These are phyloP conservation scores for Pelobates cultripes DNA, from an alignment of 2,797 vertebrate species.

Conservation along the genomic window DNA sequence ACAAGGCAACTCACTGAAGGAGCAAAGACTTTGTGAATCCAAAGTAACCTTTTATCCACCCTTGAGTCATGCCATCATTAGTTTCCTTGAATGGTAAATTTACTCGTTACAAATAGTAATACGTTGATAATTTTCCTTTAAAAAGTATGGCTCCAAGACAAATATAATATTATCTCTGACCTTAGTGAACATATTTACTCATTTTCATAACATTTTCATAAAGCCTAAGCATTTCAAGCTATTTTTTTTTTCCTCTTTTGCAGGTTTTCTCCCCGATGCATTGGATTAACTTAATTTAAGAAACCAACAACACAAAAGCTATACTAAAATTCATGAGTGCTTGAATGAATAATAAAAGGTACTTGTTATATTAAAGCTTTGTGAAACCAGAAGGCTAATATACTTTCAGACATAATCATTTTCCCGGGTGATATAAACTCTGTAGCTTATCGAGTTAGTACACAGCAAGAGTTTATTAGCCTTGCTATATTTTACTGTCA, in stretches of 20 bases:
- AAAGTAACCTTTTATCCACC: background rate
- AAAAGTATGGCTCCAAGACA: background rate
- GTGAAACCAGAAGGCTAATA: slow-evolving; percentile 57
- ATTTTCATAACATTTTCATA: slow-evolving; percentile 38
- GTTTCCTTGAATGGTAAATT: background rate
- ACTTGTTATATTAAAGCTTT: slow-evolving; percentile 58
- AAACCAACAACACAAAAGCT: slow-evolving; percentile 60
- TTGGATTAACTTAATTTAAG: slow-evolving; percentile 56
- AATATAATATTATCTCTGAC: slow-evolving; percentile 21
- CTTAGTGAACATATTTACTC: slow-evolving; percentile 15
- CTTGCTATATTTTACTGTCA: slow-evolving; percentile 38
- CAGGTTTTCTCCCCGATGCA: slow-evolving; percentile 57
- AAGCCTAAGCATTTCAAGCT: slow-evolving; percentile 39
- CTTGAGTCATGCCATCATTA: background rate
- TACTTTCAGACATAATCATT: slow-evolving; percentile 54
- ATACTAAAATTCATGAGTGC: slow-evolving; percentile 63
- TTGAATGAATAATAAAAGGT: slow-evolving; percentile 60
- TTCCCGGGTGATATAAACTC: slow-evolving; percentile 51
- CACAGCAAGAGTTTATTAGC: slow-evolving; percentile 63
- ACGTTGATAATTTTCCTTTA: background rate
- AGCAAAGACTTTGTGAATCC: too few relatives aligned
- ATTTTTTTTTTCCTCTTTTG: slow-evolving; percentile 46
- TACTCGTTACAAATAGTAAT: background rate
- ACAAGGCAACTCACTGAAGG: too few relatives aligned
- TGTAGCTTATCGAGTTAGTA: slow-evolving; percentile 58